Base-by-base conservation (phyloP, 1,140 invertebrate species). In the Drosophila fuyamai region DNA sequence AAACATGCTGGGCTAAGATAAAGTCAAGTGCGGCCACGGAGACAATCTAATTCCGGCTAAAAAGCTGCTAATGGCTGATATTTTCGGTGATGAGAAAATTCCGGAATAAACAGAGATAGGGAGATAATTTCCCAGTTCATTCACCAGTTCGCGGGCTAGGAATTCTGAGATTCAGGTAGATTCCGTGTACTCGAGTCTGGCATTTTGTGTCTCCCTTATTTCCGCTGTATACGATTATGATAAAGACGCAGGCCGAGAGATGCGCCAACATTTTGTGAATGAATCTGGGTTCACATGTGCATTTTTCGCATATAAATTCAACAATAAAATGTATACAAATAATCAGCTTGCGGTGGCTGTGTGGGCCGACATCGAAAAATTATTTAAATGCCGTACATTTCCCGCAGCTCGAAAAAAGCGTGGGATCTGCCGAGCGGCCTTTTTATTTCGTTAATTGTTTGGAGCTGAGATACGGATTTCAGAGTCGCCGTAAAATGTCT, bases 221-320 rank as follows among this genome's bases (percentile, higher is more conserved):
- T 86, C 83, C 83, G 83, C 84, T 89, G 83, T 66, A 79, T 75
- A 67, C 59, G 70, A 81, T 85, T 86, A 83, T 86, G 67, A 76
- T 88, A 82, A 79, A 65, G 44, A 41, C 18, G 51, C 40, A 23
- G 61, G 38, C 53, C 27, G 41, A 62, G 54, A 76, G 74, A 82
- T 82, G 75, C 74, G 68, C 46, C 51, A 79, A 59, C 77, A 57
- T 56, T 70, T 79, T 68, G 68, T 72, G 81, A 85, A 81, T 75
- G 72, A 79, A 73, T 18, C 46, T 36, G 46, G 36, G 41, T 58
- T 40, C 29, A 36, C 46, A 13, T 58, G 16, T 51, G 83, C 83
- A 88, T 50, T 88, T 88, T 88, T 88, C 83, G 83, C 83, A 88
- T 89, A 88, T 88, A 88, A 88, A 88, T 83, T 88, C 43, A 51